Evolutionary conservation across 2,113 vertebrate species (phyloP).

Genomic region (Sus scrofa): DNA sequence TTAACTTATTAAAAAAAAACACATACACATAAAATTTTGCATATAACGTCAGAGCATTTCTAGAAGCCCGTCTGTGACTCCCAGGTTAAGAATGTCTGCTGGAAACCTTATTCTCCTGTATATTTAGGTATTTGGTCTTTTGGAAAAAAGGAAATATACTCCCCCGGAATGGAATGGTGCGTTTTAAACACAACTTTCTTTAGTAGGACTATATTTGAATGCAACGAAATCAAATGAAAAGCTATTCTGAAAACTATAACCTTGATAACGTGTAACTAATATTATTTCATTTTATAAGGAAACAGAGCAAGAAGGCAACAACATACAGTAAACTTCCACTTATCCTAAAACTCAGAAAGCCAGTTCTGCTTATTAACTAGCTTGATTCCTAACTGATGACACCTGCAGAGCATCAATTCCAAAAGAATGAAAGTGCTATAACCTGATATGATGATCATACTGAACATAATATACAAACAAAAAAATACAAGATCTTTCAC

Average conservation of each 20-base stretch:
- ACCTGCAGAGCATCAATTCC: background rate
- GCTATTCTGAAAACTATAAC: background rate
- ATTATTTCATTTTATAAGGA: conserved; percentile 37
- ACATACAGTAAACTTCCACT: background rate
- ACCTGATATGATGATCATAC: background rate
- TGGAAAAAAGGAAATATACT: background rate
- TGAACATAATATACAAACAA: background rate
- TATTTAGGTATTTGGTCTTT: background rate
- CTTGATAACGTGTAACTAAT: background rate
- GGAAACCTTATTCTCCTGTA: background rate
- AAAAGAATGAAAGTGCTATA: background rate
- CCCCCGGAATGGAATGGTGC: background rate
- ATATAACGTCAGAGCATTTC: conserved; percentile 39
- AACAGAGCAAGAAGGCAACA: conserved; percentile 21
- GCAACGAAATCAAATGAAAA: background rate
- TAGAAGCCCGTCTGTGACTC: background rate
- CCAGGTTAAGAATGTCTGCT: background rate
- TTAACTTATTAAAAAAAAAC: background rate
- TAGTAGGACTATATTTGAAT: background rate
- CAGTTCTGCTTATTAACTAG: conserved; percentile 29
- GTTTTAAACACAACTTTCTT: conserved; percentile 58
- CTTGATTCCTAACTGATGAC: background rate
- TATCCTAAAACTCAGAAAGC: background rate
- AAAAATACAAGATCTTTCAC: background rate
- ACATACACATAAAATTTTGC: background rate